A percentile compares a stretch with the other conserved stretches of the same genome.
phyloP scores from a whole-genome alignment of 2,113 vertebrate genomes.

The Ceyx melanurus region DNA sequence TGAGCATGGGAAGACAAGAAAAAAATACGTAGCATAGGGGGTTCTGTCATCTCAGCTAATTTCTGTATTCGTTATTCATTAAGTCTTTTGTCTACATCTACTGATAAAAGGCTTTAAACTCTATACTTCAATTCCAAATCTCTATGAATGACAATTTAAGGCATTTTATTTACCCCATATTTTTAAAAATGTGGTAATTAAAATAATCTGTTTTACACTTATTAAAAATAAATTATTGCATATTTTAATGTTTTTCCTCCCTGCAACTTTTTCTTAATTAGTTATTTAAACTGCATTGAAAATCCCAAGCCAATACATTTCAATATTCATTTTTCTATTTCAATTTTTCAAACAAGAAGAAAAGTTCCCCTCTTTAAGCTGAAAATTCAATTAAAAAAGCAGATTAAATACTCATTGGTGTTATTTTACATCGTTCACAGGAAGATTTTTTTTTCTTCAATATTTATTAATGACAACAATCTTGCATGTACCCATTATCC shows the following conservation, averaged over 20 bases:
- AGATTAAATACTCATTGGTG: slow-evolving; percentile 68
- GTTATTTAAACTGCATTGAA: slow-evolving; percentile 73
- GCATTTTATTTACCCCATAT: slow-evolving; percentile 56
- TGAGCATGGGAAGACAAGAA: neutral
- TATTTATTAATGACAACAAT: slow-evolving; percentile 55
- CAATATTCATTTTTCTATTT: slow-evolving; percentile 76
- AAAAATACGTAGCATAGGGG: neutral
- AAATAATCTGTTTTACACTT: slow-evolving; percentile 73
- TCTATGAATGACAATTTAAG: slow-evolving; percentile 67
- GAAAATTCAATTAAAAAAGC: slow-evolving; percentile 64
- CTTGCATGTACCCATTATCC: slow-evolving; percentile 45
- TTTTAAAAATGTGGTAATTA: slow-evolving; percentile 69
- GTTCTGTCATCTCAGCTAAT: slow-evolving; percentile 30
- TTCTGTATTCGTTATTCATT: slow-evolving; percentile 34
- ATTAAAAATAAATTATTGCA: slow-evolving; percentile 78
- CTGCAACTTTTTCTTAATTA: slow-evolving; percentile 76
- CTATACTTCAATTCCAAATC: slow-evolving; percentile 46
- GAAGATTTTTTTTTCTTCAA: neutral
- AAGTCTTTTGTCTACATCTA: slow-evolving; percentile 55
- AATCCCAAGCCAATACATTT: slow-evolving; percentile 74
- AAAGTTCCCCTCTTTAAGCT: slow-evolving; percentile 59
- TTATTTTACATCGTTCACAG: slow-evolving; percentile 31
- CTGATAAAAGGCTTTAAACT: slow-evolving; percentile 61
- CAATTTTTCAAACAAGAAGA: slow-evolving; percentile 69
- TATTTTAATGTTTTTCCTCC: slow-evolving; percentile 74